Evolutionary conservation across 2,113 vertebrate genomes (phyloP).

Genomic region (Zosterops hypoxanthus): DNA sequence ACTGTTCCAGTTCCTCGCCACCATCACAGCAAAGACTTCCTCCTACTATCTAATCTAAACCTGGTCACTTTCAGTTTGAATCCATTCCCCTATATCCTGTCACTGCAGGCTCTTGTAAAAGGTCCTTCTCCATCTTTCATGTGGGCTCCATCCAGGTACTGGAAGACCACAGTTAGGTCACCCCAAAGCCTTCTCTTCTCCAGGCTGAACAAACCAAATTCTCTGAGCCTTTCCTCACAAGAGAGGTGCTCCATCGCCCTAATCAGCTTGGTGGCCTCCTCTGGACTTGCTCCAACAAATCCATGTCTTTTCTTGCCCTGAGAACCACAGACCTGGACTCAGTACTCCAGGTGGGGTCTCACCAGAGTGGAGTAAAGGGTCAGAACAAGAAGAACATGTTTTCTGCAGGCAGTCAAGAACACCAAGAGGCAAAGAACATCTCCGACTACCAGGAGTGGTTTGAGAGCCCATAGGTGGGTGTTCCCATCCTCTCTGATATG

Average conservation of each 20-base stretch:
- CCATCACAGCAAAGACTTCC: background rate
- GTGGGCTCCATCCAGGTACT: background rate
- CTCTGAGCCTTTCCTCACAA: fast-evolving
- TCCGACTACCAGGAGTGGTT: background rate
- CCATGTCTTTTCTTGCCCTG: background rate
- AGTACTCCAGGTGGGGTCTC: background rate
- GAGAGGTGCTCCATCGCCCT: background rate
- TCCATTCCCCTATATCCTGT: background rate
- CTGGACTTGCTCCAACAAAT: background rate
- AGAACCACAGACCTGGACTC: background rate
- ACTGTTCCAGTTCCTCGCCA: background rate
- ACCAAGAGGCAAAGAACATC: background rate
- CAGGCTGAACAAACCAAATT: background rate
- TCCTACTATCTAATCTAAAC: background rate
- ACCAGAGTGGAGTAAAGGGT: background rate
- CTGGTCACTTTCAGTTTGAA: background rate
- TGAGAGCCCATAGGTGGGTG: background rate
- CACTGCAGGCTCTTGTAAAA: background rate
- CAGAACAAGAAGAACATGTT: background rate
- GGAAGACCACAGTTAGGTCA: background rate
- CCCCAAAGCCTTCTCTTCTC: background rate
- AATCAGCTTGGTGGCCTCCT: background rate
- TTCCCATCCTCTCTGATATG: background rate
- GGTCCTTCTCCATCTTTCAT: too few relatives aligned
- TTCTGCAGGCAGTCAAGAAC: background rate